Percentiles rank a stretch among this genome's conserved stretches.
Evolutionary conservation across 2,888 invertebrate genomes (phyloP).

Genomic region (Sicus ferrugineus): DNA sequence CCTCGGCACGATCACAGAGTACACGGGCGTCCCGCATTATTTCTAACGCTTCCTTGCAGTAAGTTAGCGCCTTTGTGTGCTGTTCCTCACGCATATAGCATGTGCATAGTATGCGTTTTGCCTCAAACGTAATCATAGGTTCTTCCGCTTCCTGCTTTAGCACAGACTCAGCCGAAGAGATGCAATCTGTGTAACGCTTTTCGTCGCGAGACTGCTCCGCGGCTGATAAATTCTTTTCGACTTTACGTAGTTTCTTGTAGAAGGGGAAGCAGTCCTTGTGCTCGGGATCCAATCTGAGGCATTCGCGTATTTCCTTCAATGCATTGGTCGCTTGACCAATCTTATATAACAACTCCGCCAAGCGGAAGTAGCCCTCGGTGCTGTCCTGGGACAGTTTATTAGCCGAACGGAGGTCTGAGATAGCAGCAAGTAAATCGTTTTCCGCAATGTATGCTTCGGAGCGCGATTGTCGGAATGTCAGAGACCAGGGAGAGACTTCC

Average conservation of each 20-base stretch:
- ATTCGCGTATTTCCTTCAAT: conserved; percentile 93
- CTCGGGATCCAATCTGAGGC: conserved; percentile 95
- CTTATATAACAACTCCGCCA: conserved; percentile 86
- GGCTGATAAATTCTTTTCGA: conserved; percentile 79
- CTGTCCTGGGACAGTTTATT: conserved; percentile 93
- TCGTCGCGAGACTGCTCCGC: conserved; percentile 71
- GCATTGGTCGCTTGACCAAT: conserved; percentile 92
- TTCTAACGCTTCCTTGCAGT: conserved; percentile 82
- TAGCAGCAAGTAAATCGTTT: conserved; percentile 85
- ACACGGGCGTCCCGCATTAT: conserved; percentile 78
- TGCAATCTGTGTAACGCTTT: conserved; percentile 74
- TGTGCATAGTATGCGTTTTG: conserved; percentile 80
- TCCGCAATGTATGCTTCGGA: conserved; percentile 83
- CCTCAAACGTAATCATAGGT: conserved; percentile 76
- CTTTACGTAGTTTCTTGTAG: conserved; percentile 94
- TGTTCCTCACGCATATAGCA: conserved; percentile 78
- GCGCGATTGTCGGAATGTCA: conserved; percentile 81
- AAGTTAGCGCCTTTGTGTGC: conserved; percentile 74
- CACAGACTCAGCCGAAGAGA: conserved; percentile 72
- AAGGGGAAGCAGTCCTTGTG: conserved; percentile 95
- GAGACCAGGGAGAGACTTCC: conserved; percentile 90
- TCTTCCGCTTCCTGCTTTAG: conserved; percentile 76
- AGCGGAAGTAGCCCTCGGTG: conserved; percentile 74
- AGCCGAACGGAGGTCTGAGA: conserved; percentile 88
- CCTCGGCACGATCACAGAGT: conserved; percentile 92